A percentile compares a stretch with the other conserved stretches of the same genome.
These are phyloP conservation scores for Protonibea diacanthus DNA, from an alignment of 2,797 vertebrate genomes.

Conservation along the genomic window DNA sequence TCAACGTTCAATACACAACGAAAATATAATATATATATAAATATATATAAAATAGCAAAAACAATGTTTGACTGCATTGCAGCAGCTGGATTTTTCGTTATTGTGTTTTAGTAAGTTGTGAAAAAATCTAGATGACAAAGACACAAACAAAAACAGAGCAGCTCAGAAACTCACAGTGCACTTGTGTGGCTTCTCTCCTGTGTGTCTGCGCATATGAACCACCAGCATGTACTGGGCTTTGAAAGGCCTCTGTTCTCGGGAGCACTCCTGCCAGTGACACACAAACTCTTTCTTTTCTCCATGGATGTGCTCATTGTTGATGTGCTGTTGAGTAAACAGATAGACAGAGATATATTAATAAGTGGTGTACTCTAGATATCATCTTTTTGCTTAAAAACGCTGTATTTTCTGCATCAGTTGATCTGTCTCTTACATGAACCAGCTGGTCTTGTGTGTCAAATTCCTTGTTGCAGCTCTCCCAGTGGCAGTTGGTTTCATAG, in stretches of 20 bases:
- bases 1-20: too few relatives aligned
- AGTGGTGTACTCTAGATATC: too few relatives aligned
- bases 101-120: not conserved
- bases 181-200: constrained; percentile 98
- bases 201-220: constrained; percentile 98
- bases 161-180: constrained; percentile 91
- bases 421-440: constrained; percentile 91
- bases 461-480: constrained; percentile 97
- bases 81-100: constrained; percentile 64
- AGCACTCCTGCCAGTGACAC: constrained; percentile 97
- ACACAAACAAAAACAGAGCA: not conserved
- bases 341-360: not conserved
- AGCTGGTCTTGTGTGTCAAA: constrained; percentile 98
- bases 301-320: constrained; percentile 99
- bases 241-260: constrained; percentile 96
- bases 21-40: too few relatives aligned
- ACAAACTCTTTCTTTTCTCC: constrained; percentile 99
- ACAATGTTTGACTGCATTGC: not conserved
- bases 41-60: too few relatives aligned
- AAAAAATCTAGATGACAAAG: not conserved
- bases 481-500: constrained; percentile 98
- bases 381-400: too few relatives aligned
- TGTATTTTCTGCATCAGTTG: not conserved
- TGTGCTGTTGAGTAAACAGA: constrained; percentile 87
- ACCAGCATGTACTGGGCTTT: constrained; percentile 99